Percentiles rank a stretch among this genome's conserved stretches.
Conservation (phyloP, 2,113 vertebrate species). For the Notarius quadriscutis region DNA sequence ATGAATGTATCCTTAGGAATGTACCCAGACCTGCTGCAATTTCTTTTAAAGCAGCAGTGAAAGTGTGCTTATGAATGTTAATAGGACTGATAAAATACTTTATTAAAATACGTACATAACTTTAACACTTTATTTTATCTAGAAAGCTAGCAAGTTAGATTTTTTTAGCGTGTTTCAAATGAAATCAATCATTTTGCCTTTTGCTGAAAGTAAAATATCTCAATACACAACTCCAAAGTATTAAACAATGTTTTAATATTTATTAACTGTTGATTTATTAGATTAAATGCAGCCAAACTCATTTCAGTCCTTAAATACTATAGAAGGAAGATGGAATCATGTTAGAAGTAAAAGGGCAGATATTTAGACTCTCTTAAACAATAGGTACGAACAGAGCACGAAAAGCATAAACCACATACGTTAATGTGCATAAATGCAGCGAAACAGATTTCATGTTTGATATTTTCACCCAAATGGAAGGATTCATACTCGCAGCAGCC, state of each 20-base stretch:
- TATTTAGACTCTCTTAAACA: not conserved
- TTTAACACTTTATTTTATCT: not conserved
- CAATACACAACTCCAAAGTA: not conserved
- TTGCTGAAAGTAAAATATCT: no score
- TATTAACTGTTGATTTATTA: not conserved
- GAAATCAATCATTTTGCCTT: no score
- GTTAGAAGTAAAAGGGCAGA: not conserved
- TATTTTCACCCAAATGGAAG: not conserved
- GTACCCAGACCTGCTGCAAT: not conserved
- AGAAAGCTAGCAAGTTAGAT: no score
- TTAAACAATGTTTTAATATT: not conserved
- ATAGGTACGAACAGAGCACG: not conserved
- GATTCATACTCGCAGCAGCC: not conserved
- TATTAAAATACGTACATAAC: not conserved
- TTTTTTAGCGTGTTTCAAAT: no score
- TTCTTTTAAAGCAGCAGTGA: not conserved
- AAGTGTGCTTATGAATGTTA: not conserved
- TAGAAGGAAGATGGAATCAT: not conserved
- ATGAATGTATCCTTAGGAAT: not conserved
- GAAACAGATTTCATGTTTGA: not conserved
- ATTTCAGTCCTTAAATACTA: not conserved
- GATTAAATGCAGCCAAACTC: not conserved
- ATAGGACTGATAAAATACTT: not conserved
- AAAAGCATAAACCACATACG: not conserved
- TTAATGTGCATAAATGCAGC: not conserved